Evolutionary conservation across 2,113 vertebrate species (phyloP).

Genomic region (Hypanus sabinus): DNA sequence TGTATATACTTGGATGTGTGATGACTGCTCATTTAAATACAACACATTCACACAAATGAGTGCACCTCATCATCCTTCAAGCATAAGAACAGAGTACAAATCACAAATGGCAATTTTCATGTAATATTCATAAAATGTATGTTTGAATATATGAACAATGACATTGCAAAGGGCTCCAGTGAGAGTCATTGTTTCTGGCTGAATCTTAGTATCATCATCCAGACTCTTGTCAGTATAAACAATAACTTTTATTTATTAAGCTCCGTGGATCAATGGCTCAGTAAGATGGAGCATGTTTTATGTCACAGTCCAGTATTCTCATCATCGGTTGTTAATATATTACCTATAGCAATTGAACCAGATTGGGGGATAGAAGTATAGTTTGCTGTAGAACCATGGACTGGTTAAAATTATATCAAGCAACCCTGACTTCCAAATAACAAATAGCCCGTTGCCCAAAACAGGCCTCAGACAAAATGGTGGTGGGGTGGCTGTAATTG

Average conservation of each 20-base stretch:
- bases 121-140: conserved; percentile 30
- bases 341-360: not conserved
- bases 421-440: not conserved
- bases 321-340: not conserved
- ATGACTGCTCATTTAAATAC: not conserved
- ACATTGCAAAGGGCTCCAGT: not conserved
- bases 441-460: not conserved
- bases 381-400: not conserved
- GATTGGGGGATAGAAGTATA: not conserved
- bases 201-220: conserved; percentile 3
- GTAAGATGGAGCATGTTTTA: not conserved
- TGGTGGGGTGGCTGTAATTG: not conserved
- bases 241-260: conserved; percentile 26
- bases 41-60: not conserved
- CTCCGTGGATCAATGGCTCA: conserved; percentile 5
- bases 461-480: not conserved
- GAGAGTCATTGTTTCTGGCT: conserved; percentile 10
- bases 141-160: not conserved
- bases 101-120: not conserved
- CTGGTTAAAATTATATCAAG: not conserved
- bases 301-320: not conserved
- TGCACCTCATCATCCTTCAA: not conserved
- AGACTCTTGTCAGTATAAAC: not conserved
- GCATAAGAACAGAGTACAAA: not conserved
- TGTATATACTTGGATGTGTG: not conserved